Evolutionary conservation across 2,797 vertebrate genomes (phyloP), one percentile per base, ranked within the genome.

Genomic region (Sebastes dallii): DNA sequence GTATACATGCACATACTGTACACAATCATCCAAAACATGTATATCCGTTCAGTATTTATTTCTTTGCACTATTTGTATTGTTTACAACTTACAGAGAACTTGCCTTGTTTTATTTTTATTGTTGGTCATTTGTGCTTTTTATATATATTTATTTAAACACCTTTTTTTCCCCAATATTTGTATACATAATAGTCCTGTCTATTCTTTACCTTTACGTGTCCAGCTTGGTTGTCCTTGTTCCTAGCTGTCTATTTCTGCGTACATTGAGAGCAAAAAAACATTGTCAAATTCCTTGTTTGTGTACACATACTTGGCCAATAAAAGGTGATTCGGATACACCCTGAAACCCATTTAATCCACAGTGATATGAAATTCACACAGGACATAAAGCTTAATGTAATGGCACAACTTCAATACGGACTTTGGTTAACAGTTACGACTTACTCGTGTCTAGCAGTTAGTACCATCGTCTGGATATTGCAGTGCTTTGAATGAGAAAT

Each of bases 401-500:
- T 18, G 66, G 30, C 54, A 61, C 75, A 84, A 82, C 25, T 18
- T 72, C 32, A 82, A 58, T 77, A 75, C 68, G 70, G 66, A 79
- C 66, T 81, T 85, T 88, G 24, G 81, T 80, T 78, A 66, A 85
- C 27, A 74, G 66, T 77, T 70, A 82, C 55, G 84, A 58, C 46
- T 73, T 70, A 24, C 29, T 66, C 27, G 10, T 64, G 24, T 56
- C 29, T 29, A 66, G 9, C 66, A 56, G 18, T 77, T 75, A 79
- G 62, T 83, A 87, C 56, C 34, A 78, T 82, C 12, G 61, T 78
- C 30, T 78, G 29, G 56, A 82, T 73, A 69, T 42, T 54, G 71
- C 58, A 78, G 66, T 18, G 8, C 20, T 75, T 46, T 66, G 52
- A 91, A 85, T 71, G 34, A 90, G 56, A 91, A 91, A 91, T 65